phyloP scores from a whole-genome alignment of 1,140 invertebrate genomes.

The Diorhabda carinulata region DNA sequence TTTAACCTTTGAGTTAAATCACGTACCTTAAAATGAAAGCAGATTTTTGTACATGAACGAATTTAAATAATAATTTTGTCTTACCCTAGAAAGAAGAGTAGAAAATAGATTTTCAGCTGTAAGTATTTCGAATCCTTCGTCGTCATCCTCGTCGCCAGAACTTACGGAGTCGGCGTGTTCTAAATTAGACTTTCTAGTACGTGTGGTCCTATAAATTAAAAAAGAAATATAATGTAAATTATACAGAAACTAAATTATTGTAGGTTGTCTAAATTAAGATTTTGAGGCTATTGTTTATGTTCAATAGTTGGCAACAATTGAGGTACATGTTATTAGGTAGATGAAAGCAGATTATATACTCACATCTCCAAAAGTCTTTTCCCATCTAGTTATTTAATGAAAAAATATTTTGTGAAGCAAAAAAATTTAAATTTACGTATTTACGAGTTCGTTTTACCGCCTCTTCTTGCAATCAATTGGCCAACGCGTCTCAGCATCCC shows the following conservation, averaged over 20 bases:
- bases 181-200: conserved; percentile 61
- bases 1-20: conserved; percentile 80
- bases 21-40: conserved; percentile 58
- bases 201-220: conserved; percentile 58
- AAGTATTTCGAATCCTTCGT: conserved; percentile 84
- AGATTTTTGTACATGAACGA: background rate
- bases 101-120: conserved; percentile 89
- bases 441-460: no score
- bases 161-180: conserved; percentile 77
- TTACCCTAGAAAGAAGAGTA: conserved; percentile 75
- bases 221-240: conserved; percentile 9
- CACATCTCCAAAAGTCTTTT: no score
- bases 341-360: no score
- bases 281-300: no score
- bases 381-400: no score
- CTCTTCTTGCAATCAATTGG: no score
- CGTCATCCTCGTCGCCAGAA: conserved; percentile 83
- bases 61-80: conserved; percentile 6
- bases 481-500: no score
- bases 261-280: background rate
- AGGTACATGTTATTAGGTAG: no score
- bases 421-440: no score
- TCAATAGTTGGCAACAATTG: no score
- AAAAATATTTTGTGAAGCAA: no score
- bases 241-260: conserved; percentile 5